Evolutionary conservation across 2,888 invertebrate species (phyloP), one percentile per base, ranked within the genome.

Genomic region (Girardia tigrina): DNA sequence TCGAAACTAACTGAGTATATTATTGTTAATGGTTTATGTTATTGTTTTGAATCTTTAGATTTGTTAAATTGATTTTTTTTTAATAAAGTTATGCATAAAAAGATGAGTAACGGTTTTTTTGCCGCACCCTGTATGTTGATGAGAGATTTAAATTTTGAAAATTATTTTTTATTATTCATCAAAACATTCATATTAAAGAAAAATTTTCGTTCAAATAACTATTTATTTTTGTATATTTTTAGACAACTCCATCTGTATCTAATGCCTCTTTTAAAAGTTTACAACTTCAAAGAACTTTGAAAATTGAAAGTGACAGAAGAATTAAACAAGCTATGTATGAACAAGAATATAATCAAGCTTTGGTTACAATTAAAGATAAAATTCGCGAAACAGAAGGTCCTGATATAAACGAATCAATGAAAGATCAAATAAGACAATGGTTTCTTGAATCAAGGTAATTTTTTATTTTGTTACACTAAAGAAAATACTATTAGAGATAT

Each of bases 401-500:
- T 0, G 88, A 88, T 78, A 89, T 94, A 81, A 89, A 90, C 81
- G 94, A 94, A 81, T 90, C 90, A 79, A 89, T 94, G 80, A 88
- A 90, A 78, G 90, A 90, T 81, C 91, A 94, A 85, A 88, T 94
- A 27, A 87, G 93, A 77, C 88, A 88, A 77, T 94, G 93, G 92
- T 89, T 93, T 78, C 88, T 89, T 78, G 90, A 90, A 79, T 91
- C 90, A 81, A 90, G 90, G 83, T 82, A 83, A 56, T 73, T 73
- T 73, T 42, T 23, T 14, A 72, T 28, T 72, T 72, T 72, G n/a
- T 23, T n/a, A 72, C 8, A n/a, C 12, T 6, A 70, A 23, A 20
- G 20, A 70, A 12, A 72, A 72, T 72, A 72, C 8, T 8, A 29
- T 12, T 78, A 85, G 85, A 78, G 83, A 85, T 79, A 82, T 82